These are phyloP conservation scores for Drosophila anceps DNA, from an alignment of 2,888 invertebrate species.

Conservation along the genomic window DNA sequence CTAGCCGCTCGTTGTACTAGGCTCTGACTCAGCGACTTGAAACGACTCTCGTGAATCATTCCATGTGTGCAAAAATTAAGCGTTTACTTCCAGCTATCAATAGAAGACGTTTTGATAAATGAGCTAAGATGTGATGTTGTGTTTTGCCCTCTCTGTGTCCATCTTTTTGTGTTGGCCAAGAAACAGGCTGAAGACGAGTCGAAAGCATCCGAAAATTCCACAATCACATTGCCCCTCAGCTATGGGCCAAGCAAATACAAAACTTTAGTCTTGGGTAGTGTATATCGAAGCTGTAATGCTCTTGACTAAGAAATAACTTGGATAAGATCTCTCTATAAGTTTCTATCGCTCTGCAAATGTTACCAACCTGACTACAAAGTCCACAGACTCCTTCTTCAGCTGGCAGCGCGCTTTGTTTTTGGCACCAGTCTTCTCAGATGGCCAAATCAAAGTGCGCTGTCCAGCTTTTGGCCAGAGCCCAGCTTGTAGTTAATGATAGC, in stretches of 20 bases:
- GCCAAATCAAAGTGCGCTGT: conserved; percentile 62
- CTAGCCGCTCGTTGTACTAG: conserved; percentile 22
- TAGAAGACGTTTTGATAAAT: conserved; percentile 75
- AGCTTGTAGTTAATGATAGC: conserved; percentile 70
- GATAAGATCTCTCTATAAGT: no score
- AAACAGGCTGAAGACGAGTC: conserved; percentile 39
- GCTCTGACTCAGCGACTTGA: conserved; percentile 52
- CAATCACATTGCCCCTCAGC: conserved; percentile 72
- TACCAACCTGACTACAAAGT: neutral
- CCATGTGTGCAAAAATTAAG: conserved; percentile 54
- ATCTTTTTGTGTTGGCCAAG: conserved; percentile 38
- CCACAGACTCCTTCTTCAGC: neutral
- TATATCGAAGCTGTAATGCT: conserved; percentile 45
- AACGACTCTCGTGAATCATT: conserved; percentile 56
- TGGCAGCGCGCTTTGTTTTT: conserved; percentile 44
- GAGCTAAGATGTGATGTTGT: conserved; percentile 56
- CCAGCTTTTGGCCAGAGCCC: conserved; percentile 21
- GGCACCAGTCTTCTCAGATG: conserved; percentile 39
- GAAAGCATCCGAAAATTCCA: conserved; percentile 72
- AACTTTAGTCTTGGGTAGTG: conserved; percentile 7
- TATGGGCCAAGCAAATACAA: conserved; percentile 76
- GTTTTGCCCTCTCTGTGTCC: conserved; percentile 2
- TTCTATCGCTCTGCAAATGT: no score
- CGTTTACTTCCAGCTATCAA: conserved; percentile 66
- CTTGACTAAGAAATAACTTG: conserved; percentile 16